A percentile compares a stretch with the other conserved stretches of the same genome.
phyloP scores from a whole-genome alignment of 2,888 invertebrate genomes.

The Himalopsyche anomala region DNA sequence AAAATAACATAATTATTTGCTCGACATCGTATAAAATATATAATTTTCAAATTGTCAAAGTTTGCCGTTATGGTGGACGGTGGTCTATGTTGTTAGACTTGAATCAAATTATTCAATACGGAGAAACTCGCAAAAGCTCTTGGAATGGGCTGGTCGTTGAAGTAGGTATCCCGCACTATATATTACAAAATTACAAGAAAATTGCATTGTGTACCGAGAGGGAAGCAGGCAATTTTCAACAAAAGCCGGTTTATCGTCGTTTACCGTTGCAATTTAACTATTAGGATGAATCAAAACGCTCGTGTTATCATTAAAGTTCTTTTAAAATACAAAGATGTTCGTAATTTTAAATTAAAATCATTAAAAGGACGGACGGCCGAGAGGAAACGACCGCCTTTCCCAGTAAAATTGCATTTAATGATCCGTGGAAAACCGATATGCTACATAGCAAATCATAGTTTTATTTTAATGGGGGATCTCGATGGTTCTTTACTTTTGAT shows the following conservation, averaged over 20 bases:
- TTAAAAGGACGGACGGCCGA: background rate
- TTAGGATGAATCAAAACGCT: constrained; percentile 6
- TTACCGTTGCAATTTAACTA: constrained; percentile 51
- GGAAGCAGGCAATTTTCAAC: constrained; percentile 50
- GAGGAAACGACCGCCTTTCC: background rate
- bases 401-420: constrained; percentile 13
- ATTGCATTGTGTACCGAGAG: constrained; percentile 46
- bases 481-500: background rate
- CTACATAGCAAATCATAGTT: background rate
- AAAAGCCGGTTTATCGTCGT: constrained; percentile 49
- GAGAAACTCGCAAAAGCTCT: background rate
- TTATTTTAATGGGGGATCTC: background rate
- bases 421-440: constrained; percentile 3
- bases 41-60: background rate
- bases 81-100: background rate
- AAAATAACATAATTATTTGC: too few species aligned
- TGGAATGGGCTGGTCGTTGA: constrained; percentile 8
- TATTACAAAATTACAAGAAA: constrained; percentile 52
- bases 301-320: background rate
- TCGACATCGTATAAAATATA: too few species aligned
- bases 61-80: constrained; percentile 17
- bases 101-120: background rate
- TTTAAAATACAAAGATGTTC: background rate
- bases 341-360: constrained; percentile 17
- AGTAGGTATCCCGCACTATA: constrained; percentile 32